Base-by-base conservation (phyloP, 2,888 invertebrate genomes). In the Augiades crinisus region DNA sequence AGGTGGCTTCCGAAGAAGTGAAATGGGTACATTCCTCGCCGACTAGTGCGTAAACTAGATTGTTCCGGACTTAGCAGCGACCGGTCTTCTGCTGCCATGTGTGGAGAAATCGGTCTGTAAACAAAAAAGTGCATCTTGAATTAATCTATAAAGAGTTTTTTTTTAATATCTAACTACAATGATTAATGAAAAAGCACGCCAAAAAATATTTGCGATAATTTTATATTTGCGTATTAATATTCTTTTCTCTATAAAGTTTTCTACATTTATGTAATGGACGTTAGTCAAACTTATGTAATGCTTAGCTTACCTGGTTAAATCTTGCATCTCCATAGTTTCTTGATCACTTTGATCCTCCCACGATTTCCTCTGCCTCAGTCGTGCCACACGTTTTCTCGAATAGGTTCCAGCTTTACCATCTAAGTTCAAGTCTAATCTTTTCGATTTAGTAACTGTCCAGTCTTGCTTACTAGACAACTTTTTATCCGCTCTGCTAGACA, bases 261-360 rank as follows among this genome's bases (percentile, higher is more conserved):
- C n/a, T n/a, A n/a, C n/a, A n/a, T n/a, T n/a, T n/a, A n/a, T n/a
- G n/a, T n/a, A n/a, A n/a, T n/a, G n/a, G n/a, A n/a, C n/a, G n/a
- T n/a, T n/a, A n/a, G n/a, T n/a, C n/a, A n/a, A n/a, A n/a, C n/a
- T n/a, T n/a, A n/a, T n/a, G n/a, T n/a, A n/a, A n/a, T n/a, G n/a
- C n/a, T n/a, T n/a, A n/a, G n/a, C 24, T 57, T 65, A 86, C 90
- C 90, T 76, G 2, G 93, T 92, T 14, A 94, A 78, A 60, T 94
- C 94, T 62, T 93, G 92, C 65, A 94, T 82, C 64, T 94, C 93
- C 67, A 93, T 86, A 12, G 91, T 92, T 63, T 94, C 95, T 59
- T 93, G 93, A 62, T 93, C 92, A 53, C 93, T 93, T 56, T 93
- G 92, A 57, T 94, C 93, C 58, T 95, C 94, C 94, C 94, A 94